phyloP scores from a whole-genome alignment of 2,888 invertebrate genomes.

The Mamestra brassicae region DNA sequence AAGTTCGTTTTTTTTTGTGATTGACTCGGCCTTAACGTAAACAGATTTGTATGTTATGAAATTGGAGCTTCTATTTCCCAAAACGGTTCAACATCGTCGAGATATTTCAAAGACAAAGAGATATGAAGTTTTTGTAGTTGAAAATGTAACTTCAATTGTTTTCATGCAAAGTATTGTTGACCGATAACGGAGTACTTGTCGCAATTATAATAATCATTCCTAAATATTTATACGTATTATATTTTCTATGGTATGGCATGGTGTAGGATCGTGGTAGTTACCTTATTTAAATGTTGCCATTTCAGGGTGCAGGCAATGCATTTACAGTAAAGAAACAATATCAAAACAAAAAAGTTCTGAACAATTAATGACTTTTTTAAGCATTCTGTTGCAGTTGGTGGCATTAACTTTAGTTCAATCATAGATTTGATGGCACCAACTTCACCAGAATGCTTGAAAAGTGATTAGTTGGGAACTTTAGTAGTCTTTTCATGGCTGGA shows the following conservation, averaged over 20 bases:
- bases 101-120: background rate
- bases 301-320: no score
- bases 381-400: no score
- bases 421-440: no score
- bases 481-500: no score
- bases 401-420: no score
- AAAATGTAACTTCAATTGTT: constrained; percentile 6
- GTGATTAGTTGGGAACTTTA: no score
- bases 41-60: background rate
- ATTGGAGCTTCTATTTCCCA: background rate
- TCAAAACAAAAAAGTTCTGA: no score
- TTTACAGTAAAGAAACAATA: no score
- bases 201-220: constrained; percentile 15
- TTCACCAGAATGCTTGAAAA: no score
- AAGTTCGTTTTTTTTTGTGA: background rate
- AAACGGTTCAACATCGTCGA: background rate
- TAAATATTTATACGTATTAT: background rate
- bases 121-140: background rate
- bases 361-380: no score
- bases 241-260: no score
- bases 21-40: background rate
- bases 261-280: no score
- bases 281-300: background rate
- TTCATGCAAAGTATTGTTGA: constrained; percentile 55
- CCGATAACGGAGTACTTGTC: constrained; percentile 44